Conservation (phyloP, 2,113 vertebrate genomes). For the Spea bombifrons region DNA sequence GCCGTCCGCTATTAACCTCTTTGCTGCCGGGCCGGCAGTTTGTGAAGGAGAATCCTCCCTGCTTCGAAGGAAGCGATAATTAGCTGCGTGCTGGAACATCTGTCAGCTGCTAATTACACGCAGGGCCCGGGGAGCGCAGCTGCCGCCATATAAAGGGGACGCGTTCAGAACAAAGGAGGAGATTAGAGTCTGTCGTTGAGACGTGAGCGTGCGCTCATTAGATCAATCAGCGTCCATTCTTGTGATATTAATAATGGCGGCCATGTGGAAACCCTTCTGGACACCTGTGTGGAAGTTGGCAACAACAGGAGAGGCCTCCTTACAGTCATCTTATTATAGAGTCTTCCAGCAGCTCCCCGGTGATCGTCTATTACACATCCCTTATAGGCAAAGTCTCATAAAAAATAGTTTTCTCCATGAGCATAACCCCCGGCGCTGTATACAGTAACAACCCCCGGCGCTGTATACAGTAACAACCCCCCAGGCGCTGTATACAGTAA, state of each 20-base stretch:
- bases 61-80: slow-evolving; percentile 28
- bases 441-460: no score
- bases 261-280: no score
- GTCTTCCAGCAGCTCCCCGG: no score
- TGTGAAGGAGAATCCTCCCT: slow-evolving; percentile 4
- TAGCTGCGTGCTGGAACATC: slow-evolving; percentile 26
- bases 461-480: no score
- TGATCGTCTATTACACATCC: no score
- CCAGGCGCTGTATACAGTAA: no score
- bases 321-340: no score
- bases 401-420: no score
- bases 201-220: neutral
- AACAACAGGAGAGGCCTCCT: no score
- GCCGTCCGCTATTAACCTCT: neutral
- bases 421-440: no score
- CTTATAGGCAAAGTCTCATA: no score
- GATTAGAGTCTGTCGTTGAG: neutral
- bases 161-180: neutral
- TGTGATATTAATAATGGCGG: neutral
- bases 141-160: slow-evolving; percentile 13
- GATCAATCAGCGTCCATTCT: neutral
- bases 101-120: slow-evolving; percentile 24
- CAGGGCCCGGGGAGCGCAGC: slow-evolving; percentile 4
- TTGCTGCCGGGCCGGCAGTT: neutral
- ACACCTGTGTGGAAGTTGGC: no score